Conservation (phyloP, 2,113 vertebrate genomes). For the Upupa epops region DNA sequence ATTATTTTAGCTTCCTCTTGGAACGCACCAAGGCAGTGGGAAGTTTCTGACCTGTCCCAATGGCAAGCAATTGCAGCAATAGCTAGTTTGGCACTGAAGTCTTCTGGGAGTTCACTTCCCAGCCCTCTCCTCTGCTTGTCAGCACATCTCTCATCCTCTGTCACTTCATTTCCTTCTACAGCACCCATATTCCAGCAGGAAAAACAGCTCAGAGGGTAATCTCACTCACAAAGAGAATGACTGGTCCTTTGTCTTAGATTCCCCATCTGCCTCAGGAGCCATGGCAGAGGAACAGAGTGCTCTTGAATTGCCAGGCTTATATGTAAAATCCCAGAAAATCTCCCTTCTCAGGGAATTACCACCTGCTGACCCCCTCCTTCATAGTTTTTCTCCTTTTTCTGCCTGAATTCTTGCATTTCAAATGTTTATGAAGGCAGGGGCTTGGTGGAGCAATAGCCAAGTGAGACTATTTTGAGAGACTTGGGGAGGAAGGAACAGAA, state of each 20-base stretch:
- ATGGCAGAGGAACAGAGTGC: not conserved
- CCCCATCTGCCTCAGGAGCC: not conserved
- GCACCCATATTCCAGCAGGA: not conserved
- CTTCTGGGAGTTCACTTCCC: not conserved
- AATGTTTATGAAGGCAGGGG: not conserved
- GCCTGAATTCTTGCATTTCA: not conserved
- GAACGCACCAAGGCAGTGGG: not conserved
- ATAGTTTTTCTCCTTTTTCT: not conserved
- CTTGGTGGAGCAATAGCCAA: not conserved
- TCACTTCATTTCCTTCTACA: not conserved
- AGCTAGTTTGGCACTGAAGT: not conserved
- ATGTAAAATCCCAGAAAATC: not conserved
- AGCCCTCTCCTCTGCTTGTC: not conserved
- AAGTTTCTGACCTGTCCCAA: not conserved
- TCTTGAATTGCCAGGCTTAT: not conserved
- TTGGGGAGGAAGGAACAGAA: not conserved
- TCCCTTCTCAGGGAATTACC: not conserved
- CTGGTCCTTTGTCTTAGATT: not conserved
- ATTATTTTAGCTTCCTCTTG: not conserved
- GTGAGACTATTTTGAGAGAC: not conserved
- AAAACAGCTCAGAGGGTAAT: not conserved
- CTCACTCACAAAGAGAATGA: not conserved
- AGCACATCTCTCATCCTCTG: not conserved
- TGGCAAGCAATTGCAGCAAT: not conserved
- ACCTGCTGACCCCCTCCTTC: not conserved